Base-by-base conservation (phyloP, 2,797 vertebrate genomes). In the Bryconaethiops microstoma region DNA sequence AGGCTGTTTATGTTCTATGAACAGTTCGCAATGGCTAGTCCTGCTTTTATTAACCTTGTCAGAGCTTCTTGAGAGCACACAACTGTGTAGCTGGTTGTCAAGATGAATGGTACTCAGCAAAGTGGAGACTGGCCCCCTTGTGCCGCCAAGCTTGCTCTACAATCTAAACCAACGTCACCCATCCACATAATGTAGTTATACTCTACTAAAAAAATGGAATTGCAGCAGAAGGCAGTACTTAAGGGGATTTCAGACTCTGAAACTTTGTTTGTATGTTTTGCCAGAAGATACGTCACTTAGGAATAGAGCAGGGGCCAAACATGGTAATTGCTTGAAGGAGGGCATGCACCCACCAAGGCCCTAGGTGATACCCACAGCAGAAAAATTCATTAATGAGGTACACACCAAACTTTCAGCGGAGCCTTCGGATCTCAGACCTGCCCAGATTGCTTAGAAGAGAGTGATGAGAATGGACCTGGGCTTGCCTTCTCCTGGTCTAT, bases 241-340 rank as follows among this genome's bases (percentile, higher is more conserved):
- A 82, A 89, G 84, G 87, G 80, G 80, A 87, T 87, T 89, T 74
- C 76, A 84, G 75, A 88, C 85, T 90, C 87, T 89, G 88, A 12
- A 45, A 45, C 42, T 35, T 3, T 45, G 42, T 45, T 45, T 45
- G 42, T 83, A 82, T 79, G 59, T 87, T 91, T 88, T 89, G 75
- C 57, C 69, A 78, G 85, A 89, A 88, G 90, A 92, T 92, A 89
- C 87, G 92, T 92, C 91, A 93, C 85, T 19, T 72, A 81, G 83
- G 7, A 60, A 85, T 80, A 81, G 77, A 67, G 78, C 23, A 63
- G n/a, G 62, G 50, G 7, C 35, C 21, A 29, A 63, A 12, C 35
- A 78, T 67, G 50, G 52, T 13, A 68, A 12, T 25, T 40, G 52
- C 9, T 74, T 71, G 54, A 75, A 5, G 19, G 35, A 74, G 29